Base-by-base conservation (phyloP, 1,140 invertebrate genomes). In the Bombus fervidus region DNA sequence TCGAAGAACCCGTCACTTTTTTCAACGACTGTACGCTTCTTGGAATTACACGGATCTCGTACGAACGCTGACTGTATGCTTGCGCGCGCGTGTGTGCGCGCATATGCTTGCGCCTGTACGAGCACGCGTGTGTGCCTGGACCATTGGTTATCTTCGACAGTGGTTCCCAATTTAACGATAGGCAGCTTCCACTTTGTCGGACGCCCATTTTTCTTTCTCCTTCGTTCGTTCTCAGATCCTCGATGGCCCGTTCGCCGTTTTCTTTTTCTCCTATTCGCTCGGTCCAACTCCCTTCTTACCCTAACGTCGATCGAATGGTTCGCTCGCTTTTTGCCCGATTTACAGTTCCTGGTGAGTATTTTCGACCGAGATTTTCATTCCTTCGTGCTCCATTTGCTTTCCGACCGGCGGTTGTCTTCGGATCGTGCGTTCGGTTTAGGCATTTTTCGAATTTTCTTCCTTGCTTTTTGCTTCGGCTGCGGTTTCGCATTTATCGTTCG, bases 1-100 rank as follows among this genome's bases (percentile, higher is more conserved):
- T 69, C 84, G 66, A 53, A 4, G 77, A 77, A 80, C 81, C 85
- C 89, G 89, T 90, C 91, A 93, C 92, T 94, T 94, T 93, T 94
- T 89, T 83, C 88, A 47, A 89, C 86, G 94, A 94, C 93, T 95
- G 94, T 94, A 95, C 94, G 83, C 87, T 94, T 95, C 94, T 94
- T 74, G 91, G 94, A 95, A 94, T 91, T 92, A 90, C 89, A 87
- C 86, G 82, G 85, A 92, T 92, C 91, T 89, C 88, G 72, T 84
- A 90, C 83, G 72, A 89, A 88, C 90, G 83, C 75, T 81, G 72
- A 84, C 75, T 81, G 72, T 68, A 28, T 85, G 53, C 18, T 2
- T 53, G 39, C 5, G 64, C 64, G 41, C 12, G 41, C 34, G 43
- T 6, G 73, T 78, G 31, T 25, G 47, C 47, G 64, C n/a, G 43